Conservation (phyloP, 2,797 vertebrate species). For the Chiroxiphia lanceolata region DNA sequence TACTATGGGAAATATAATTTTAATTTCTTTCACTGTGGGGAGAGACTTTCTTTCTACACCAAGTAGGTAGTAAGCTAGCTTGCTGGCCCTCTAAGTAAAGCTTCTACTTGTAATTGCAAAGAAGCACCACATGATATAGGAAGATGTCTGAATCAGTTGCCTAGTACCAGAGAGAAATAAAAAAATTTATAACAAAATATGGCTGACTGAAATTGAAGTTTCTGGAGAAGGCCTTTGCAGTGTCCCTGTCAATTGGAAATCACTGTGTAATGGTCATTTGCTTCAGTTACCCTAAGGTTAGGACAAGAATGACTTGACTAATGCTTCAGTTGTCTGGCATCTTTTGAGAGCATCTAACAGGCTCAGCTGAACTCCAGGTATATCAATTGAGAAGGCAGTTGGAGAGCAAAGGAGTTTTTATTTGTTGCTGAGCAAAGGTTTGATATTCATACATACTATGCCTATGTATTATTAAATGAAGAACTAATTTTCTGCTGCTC, state of each 20-base stretch:
- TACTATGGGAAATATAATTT: not conserved
- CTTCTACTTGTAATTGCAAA: not conserved
- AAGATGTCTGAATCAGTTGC: not conserved
- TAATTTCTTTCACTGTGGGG: not conserved
- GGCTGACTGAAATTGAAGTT: not conserved
- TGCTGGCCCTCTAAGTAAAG: not conserved
- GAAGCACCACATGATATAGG: not conserved
- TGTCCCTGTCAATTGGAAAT: not conserved
- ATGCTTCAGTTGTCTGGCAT: not conserved
- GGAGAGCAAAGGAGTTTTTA: not conserved
- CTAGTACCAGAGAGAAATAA: not conserved
- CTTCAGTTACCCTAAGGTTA: not conserved
- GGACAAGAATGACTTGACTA: not conserved
- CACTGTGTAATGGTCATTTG: not conserved
- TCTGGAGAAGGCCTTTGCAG: not conserved
- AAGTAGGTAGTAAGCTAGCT: not conserved
- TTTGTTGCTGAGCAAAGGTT: not conserved
- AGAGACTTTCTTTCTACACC: not conserved
- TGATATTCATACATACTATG: not conserved
- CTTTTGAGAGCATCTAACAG: not conserved
- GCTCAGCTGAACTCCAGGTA: not conserved
- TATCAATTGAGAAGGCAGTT: not conserved
- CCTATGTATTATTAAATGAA: not conserved
- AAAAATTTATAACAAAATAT: not conserved
- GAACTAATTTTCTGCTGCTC: not conserved